Conservation (phyloP, 2,797 vertebrate genomes). For the Aphelocoma californica region DNA sequence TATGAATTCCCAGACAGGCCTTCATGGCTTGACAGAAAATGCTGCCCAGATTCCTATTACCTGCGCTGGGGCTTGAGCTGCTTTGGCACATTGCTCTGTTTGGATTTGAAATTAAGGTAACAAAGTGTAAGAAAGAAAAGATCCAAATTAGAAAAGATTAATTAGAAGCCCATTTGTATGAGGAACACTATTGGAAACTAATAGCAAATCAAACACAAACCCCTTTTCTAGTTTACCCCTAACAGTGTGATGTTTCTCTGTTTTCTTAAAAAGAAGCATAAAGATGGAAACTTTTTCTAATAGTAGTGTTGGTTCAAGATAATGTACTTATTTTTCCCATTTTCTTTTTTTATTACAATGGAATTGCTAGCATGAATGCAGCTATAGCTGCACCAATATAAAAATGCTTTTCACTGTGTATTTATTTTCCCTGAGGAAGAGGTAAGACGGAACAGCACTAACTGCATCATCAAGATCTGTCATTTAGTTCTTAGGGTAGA, state of each 20-base stretch:
- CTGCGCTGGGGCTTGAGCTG: background rate
- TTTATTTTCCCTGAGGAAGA: background rate
- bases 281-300: background rate
- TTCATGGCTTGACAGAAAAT: background rate
- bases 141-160: background rate
- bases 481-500: background rate
- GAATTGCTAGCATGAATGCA: background rate
- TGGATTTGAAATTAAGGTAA: background rate
- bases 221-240: background rate
- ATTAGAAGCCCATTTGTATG: background rate
- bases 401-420: background rate
- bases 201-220: background rate
- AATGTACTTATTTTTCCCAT: background rate
- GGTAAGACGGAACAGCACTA: background rate
- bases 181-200: background rate
- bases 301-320: background rate
- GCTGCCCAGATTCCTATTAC: background rate
- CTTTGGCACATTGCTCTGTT: background rate
- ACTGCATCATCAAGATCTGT: background rate
- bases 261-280: background rate
- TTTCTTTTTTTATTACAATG: background rate
- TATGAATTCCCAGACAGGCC: background rate
- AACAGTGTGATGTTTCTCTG: background rate
- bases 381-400: background rate
- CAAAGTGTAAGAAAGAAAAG: background rate